Percentiles rank a stretch among this genome's conserved stretches.
Evolutionary conservation across 2,797 vertebrate species (phyloP).

Genomic region (Molossus molossus): DNA sequence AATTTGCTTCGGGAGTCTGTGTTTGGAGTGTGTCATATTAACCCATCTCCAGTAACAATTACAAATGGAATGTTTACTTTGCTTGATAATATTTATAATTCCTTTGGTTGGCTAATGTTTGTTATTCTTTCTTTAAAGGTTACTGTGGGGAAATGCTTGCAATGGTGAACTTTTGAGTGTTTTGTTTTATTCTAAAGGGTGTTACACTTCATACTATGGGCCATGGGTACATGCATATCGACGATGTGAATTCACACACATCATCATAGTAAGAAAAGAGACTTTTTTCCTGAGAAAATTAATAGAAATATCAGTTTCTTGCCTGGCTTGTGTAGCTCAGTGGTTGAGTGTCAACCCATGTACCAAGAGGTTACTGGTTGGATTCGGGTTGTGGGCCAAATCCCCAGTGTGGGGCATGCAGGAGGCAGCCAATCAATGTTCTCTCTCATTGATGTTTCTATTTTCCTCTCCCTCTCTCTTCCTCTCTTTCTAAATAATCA

Average conservation of each 20-base stretch:
- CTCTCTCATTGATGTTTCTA: too few species aligned
- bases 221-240: not conserved
- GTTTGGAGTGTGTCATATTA: constrained; percentile 86
- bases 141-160: constrained; percentile 83
- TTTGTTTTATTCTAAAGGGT: constrained; percentile 75
- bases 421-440: too few species aligned
- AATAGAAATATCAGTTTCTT: not conserved
- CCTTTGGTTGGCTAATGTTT: constrained; percentile 87
- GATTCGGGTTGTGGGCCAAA: too few species aligned
- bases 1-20: constrained; percentile 76
- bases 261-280: not conserved
- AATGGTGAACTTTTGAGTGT: constrained; percentile 79
- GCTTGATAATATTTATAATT: constrained; percentile 88
- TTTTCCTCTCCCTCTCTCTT: too few species aligned
- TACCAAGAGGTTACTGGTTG: too few species aligned
- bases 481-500: too few species aligned
- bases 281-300: not conserved
- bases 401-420: too few species aligned
- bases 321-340: too few species aligned
- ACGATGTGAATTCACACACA: too few species aligned
- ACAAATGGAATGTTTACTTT: constrained; percentile 88
- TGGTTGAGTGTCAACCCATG: too few species aligned
- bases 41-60: constrained; percentile 88
- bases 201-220: constrained; percentile 75
- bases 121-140: constrained; percentile 86